These are phyloP conservation scores for Chydorus sphaericus DNA, from an alignment of 2,888 invertebrate genomes.

Conservation along the genomic window DNA sequence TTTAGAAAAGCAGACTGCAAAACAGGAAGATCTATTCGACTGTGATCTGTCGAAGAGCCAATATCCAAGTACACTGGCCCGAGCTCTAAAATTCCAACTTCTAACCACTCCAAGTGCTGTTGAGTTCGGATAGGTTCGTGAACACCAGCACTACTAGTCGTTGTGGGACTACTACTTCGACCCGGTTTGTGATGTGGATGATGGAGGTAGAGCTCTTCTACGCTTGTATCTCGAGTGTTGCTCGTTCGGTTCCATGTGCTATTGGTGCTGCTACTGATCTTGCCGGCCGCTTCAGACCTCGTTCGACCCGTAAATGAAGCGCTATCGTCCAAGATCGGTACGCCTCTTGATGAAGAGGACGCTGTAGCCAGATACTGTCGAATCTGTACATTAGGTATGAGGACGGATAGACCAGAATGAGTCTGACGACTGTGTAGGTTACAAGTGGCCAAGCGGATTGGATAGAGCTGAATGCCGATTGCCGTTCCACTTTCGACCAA, in stretches of 20 bases:
- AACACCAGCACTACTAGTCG: neutral
- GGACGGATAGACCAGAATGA: slow-evolving; percentile 71
- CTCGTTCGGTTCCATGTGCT: slow-evolving; percentile 9
- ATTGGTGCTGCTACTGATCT: slow-evolving; percentile 10
- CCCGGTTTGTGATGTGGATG: neutral
- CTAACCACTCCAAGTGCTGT: slow-evolving; percentile 50
- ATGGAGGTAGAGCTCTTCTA: slow-evolving; percentile 2
- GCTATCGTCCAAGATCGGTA: slow-evolving; percentile 15
- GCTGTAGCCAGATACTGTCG: slow-evolving; percentile 47
- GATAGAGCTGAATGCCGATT: slow-evolving; percentile 49
- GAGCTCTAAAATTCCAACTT: slow-evolving; percentile 76
- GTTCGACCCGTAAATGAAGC: neutral
- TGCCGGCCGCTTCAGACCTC: neutral
- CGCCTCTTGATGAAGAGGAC: neutral
- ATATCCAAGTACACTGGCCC: slow-evolving; percentile 84
- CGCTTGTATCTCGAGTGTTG: neutral
- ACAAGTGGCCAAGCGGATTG: slow-evolving; percentile 74
- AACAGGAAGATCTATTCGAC: slow-evolving; percentile 40
- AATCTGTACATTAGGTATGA: slow-evolving; percentile 57
- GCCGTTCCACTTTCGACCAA: slow-evolving; percentile 79
- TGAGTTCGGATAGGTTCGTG: slow-evolving; percentile 2
- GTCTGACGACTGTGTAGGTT: slow-evolving; percentile 90
- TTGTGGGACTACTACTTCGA: too few relatives aligned
- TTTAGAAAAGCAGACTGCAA: slow-evolving; percentile 62
- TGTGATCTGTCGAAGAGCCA: slow-evolving; percentile 44